Evolutionary conservation across 2,888 invertebrate species (phyloP), one percentile per base, ranked within the genome.

Genomic region (Drosophila infuscata): DNA sequence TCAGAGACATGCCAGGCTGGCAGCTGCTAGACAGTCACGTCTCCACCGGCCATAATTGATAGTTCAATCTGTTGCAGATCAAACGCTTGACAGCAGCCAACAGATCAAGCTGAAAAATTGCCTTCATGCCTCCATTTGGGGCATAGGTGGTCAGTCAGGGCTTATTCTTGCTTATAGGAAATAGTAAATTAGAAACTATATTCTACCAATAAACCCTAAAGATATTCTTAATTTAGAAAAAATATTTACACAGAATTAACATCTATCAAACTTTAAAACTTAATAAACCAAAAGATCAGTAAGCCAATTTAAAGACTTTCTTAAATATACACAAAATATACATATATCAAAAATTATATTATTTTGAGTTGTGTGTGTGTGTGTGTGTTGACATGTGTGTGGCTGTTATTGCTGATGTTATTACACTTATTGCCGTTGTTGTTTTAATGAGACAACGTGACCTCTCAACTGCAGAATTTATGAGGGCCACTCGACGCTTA

Each of bases 101-200:
- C 89, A 89, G 89, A 90, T 87, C 87, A 87, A 87, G 71, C 90
- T 90, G 90, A 90, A 86, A 90, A 89, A 90, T 90, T 80, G 89
- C 81, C 69, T 66, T 68, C 54, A 60, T 60, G 52, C 25, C 33
- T 25, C 49, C 35, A 64, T 68, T 49, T 61, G 54, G 41, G 29
- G 25, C 41, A 17, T 65, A 9, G 43, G 20, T 38, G 25, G 17
- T 15, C 32, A 48, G 20, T 15, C 46, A 12, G 12, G 12, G 20
- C 12, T 51, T 38, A 25, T 25, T 25, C 3, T 3, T 36, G 48
- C 9, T 32, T 57, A 33, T 38, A 20, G 8, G 35, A 25, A n/a
- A 59, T 29, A 6, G 9, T 30, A 30, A 30, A 30, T 30, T 30
- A 6, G 1, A 30, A 30, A 30, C 3, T 30, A 30, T 30, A 5